These are phyloP conservation scores for Drosophila paramelanica DNA, from an alignment of 2,888 invertebrate species.

Conservation along the genomic window DNA sequence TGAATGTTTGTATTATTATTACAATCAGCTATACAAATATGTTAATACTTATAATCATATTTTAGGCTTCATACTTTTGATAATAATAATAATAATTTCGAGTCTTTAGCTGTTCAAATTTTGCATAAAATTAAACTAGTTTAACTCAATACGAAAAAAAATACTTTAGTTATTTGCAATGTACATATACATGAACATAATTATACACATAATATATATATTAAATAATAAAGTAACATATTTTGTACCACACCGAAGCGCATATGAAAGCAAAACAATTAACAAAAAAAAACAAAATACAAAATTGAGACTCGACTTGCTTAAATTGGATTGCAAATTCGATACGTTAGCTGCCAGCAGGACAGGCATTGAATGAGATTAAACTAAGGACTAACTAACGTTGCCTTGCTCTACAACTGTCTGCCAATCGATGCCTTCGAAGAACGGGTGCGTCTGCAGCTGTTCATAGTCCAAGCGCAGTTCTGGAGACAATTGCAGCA, in stretches of 20 bases:
- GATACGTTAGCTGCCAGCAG: background rate
- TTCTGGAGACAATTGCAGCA: slow-evolving; percentile 78
- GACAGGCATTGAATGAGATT: background rate
- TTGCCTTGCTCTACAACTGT: slow-evolving; percentile 68
- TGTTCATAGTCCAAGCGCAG: slow-evolving; percentile 80
- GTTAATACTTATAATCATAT: slow-evolving; percentile 43
- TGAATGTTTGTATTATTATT: slow-evolving; percentile 56
- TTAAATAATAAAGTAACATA: slow-evolving; percentile 62
- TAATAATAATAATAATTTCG: slow-evolving; percentile 4
- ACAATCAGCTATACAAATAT: slow-evolving; percentile 50
- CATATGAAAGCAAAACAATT: slow-evolving; percentile 19
- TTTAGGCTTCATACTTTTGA: slow-evolving; percentile 9
- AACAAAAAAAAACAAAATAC: slow-evolving; percentile 14
- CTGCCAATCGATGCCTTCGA: slow-evolving; percentile 82
- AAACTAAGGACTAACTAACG: slow-evolving; percentile 32
- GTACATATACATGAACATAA: slow-evolving; percentile 41
- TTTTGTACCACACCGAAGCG: slow-evolving; percentile 60
- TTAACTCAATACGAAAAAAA: slow-evolving; percentile 26
- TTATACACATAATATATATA: slow-evolving; percentile 41
- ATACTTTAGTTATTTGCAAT: slow-evolving; percentile 48
- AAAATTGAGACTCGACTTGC: slow-evolving; percentile 17
- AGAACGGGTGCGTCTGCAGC: slow-evolving; percentile 82
- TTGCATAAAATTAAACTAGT: slow-evolving; percentile 17
- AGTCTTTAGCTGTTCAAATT: slow-evolving; percentile 35
- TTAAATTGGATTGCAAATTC: slow-evolving; percentile 5